These are phyloP conservation scores for Polyodon spathula DNA, from an alignment of 2,113 vertebrate genomes.

Conservation along the genomic window DNA sequence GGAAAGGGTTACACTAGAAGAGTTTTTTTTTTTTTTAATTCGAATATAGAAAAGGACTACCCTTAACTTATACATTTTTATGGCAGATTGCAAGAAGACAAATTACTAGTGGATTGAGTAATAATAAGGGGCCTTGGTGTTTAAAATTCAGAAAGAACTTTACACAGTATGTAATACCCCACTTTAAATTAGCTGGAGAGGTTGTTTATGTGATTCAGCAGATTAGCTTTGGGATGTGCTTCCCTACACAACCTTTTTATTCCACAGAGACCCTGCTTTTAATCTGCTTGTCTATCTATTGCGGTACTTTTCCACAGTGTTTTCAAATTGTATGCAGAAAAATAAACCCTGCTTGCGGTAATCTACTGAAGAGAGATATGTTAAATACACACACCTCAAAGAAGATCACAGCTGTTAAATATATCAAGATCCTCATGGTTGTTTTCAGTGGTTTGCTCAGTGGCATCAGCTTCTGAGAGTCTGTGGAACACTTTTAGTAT, in stretches of 20 bases:
- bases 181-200: background rate
- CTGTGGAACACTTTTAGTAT: too few species aligned
- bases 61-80: background rate
- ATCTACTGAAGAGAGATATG: too few species aligned
- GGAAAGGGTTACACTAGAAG: too few species aligned
- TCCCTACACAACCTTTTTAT: background rate
- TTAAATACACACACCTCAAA: too few species aligned
- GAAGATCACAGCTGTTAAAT: too few species aligned
- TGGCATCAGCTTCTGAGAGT: too few species aligned
- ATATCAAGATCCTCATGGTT: too few species aligned
- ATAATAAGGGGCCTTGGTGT: background rate
- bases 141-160: constrained; percentile 11
- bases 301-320: background rate
- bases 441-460: too few species aligned
- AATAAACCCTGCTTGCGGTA: too few species aligned
- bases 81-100: background rate
- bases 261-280: background rate
- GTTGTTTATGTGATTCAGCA: background rate
- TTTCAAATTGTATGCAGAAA: background rate
- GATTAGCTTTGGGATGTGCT: background rate
- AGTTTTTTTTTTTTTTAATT: too few species aligned
- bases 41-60: too few species aligned
- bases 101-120: background rate
- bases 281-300: constrained; percentile 7
- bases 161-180: background rate